Evolutionary conservation across 2,888 invertebrate species (phyloP).

Genomic region (Perizoma affinitatum): DNA sequence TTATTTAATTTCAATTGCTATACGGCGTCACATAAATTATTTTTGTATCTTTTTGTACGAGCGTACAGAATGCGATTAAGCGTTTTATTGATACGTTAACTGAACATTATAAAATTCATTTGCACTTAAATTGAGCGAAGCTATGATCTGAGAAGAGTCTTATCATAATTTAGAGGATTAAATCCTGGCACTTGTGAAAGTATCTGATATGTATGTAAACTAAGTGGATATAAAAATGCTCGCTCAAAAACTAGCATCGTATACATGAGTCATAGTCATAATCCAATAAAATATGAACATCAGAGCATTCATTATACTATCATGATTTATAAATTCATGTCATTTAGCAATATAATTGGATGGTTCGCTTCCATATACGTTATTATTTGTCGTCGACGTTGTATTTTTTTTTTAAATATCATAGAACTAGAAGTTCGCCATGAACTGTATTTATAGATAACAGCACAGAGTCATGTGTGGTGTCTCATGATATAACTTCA

Average conservation of each 20-base stretch:
- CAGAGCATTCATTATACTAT: conserved; percentile 39
- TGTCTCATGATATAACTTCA: too few relatives aligned
- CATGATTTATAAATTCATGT: conserved; percentile 61
- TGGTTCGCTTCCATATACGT: conserved; percentile 37
- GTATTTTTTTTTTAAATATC: conserved; percentile 48
- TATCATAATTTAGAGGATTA: conserved; percentile 20
- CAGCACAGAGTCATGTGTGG: too few relatives aligned
- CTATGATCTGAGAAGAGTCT: conserved; percentile 8
- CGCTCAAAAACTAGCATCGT: not conserved
- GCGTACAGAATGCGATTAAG: conserved; percentile 1
- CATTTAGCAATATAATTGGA: conserved; percentile 68
- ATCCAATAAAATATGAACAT: conserved; percentile 31
- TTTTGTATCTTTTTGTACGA: not conserved
- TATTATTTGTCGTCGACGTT: conserved; percentile 53
- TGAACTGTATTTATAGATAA: too few relatives aligned
- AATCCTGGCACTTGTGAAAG: not conserved
- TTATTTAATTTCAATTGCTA: not conserved
- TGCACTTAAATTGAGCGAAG: conserved; percentile 7
- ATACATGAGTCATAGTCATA: conserved; percentile 19
- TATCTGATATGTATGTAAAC: conserved; percentile 5
- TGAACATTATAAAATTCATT: conserved; percentile 15
- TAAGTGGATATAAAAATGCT: not conserved
- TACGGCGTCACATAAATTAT: not conserved
- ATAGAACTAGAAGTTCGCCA: conserved; percentile 1
- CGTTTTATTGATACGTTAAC: conserved; percentile 14